These are phyloP conservation scores for Camponotus vicinus DNA, from an alignment of 1,140 invertebrate species.

Conservation along the genomic window DNA sequence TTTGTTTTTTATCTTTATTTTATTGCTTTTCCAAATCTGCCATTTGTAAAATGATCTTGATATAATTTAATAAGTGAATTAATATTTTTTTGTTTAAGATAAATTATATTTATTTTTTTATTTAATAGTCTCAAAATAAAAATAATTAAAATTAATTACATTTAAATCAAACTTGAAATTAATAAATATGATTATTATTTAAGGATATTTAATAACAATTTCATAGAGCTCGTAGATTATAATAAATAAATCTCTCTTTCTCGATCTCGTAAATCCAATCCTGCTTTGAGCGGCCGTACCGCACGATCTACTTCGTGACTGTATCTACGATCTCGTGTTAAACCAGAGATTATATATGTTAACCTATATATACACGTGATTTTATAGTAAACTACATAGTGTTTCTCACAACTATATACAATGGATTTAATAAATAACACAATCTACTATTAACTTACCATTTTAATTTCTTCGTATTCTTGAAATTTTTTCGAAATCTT, in stretches of 20 bases:
- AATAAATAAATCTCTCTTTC: slow-evolving; percentile 18
- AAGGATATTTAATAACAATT: neutral
- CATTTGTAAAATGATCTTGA: neutral
- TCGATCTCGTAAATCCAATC: neutral
- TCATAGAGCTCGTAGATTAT: too few species aligned
- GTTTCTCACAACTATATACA: slow-evolving; percentile 32
- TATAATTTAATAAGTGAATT: neutral
- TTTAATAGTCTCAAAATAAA: neutral
- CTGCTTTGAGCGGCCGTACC: slow-evolving; percentile 8
- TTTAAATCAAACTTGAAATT: neutral
- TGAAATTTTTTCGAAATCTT: slow-evolving; percentile 22
- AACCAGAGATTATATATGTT: slow-evolving; percentile 46
- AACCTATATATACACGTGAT: neutral
- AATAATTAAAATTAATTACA: neutral
- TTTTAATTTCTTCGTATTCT: slow-evolving; percentile 7
- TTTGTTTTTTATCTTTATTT: neutral
- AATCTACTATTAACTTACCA: slow-evolving; percentile 15
- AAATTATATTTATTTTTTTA: neutral
- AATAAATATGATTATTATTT: slow-evolving; percentile 6
- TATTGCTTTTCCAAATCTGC: neutral
- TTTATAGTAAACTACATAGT: slow-evolving; percentile 6
- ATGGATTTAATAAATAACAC: slow-evolving; percentile 32
- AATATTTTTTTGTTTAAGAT: neutral
- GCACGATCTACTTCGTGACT: slow-evolving; percentile 52
- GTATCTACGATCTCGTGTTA: slow-evolving; percentile 42